Evolutionary conservation across 2,113 vertebrate species (phyloP).

Genomic region (Mirza zaza): DNA sequence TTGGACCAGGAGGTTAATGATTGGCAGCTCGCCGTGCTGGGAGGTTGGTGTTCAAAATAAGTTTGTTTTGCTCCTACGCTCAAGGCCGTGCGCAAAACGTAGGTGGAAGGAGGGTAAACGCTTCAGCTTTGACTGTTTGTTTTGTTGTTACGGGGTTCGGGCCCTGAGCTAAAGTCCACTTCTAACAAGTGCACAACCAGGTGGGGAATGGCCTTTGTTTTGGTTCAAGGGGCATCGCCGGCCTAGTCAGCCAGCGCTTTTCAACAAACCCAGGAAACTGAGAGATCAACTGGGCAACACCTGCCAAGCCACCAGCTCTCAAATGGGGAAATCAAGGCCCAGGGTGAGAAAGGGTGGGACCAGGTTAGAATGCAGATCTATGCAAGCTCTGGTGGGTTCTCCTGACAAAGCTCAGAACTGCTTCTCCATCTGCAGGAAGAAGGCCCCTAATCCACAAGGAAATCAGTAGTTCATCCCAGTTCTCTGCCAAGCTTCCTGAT

Average conservation of each 20-base stretch:
- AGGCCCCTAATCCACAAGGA: not conserved
- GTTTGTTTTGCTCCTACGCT: conserved; percentile 70
- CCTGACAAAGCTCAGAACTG: not conserved
- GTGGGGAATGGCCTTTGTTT: not conserved
- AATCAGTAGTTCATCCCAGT: no score
- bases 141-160: not conserved
- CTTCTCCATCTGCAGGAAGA: not conserved
- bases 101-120: conserved; percentile 37
- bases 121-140: conserved; percentile 44
- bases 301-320: not conserved
- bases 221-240: not conserved
- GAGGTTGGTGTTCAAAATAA: conserved; percentile 71
- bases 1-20: conserved; percentile 82
- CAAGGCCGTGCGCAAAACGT: conserved; percentile 50
- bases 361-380: not conserved
- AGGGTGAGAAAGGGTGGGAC: not conserved
- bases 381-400: rapidly evolving
- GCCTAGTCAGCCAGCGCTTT: rapidly evolving
- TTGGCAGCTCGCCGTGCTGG: conserved; percentile 68
- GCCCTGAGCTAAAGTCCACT: conserved; percentile 48
- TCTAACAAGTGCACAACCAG: not conserved
- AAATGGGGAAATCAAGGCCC: not conserved
- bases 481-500: rapidly evolving
- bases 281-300: not conserved
- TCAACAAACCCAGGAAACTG: not conserved